Evolutionary conservation across 1,140 invertebrate genomes (phyloP).

Genomic region (Dermatophagoides farinae): DNA sequence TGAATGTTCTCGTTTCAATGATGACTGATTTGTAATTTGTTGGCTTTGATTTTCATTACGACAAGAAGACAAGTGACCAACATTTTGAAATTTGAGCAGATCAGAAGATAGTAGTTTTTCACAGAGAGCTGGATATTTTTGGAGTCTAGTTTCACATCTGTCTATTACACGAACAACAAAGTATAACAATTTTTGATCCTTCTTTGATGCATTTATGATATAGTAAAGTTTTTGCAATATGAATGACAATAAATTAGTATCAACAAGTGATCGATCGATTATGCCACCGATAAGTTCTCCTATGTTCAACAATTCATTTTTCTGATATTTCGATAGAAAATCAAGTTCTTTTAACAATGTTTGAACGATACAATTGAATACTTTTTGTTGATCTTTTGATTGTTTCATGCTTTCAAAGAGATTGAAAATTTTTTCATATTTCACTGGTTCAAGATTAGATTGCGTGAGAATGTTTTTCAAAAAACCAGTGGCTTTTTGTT

Average conservation of each 20-base stretch:
- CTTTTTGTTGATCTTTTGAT: slow-evolving; percentile 61
- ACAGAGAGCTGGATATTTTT: slow-evolving; percentile 90
- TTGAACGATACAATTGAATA: slow-evolving; percentile 90
- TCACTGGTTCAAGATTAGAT: slow-evolving; percentile 70
- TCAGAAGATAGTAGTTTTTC: slow-evolving; percentile 52
- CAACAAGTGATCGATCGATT: slow-evolving; percentile 84
- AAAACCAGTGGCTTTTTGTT: slow-evolving; percentile 92
- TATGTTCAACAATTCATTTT: slow-evolving; percentile 88
- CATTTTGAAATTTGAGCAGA: no score
- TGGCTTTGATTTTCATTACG: slow-evolving; percentile 21
- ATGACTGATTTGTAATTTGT: slow-evolving; percentile 2
- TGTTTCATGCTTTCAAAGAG: slow-evolving; percentile 77
- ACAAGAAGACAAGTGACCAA: not conserved
- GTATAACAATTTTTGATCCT: slow-evolving; percentile 77
- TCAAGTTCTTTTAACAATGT: slow-evolving; percentile 96
- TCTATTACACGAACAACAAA: slow-evolving; percentile 87
- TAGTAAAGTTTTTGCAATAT: slow-evolving; percentile 78
- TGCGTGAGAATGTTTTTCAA: slow-evolving; percentile 96
- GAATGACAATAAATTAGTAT: slow-evolving; percentile 62
- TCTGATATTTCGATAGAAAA: slow-evolving; percentile 95
- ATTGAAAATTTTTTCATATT: slow-evolving; percentile 73
- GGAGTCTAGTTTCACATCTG: slow-evolving; percentile 62
- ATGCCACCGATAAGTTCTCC: slow-evolving; percentile 95
- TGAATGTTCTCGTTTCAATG: no score
- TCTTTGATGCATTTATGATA: slow-evolving; percentile 54